Evolutionary conservation across 2,797 vertebrate genomes (phyloP).

Genomic region (Ctenopoma kingsleyae): DNA sequence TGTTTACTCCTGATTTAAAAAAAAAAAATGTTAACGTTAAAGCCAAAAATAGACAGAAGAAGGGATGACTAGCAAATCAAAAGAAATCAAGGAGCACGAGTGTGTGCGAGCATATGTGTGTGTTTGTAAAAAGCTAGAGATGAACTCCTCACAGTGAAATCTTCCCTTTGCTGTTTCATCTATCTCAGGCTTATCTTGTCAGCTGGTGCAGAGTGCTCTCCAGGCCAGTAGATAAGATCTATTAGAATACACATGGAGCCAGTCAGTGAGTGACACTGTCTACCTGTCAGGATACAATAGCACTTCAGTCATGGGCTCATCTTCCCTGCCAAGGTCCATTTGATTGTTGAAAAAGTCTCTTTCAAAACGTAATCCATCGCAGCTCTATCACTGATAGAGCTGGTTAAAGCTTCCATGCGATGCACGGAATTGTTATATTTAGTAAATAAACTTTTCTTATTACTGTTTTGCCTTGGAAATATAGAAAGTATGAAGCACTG

Average conservation of each 20-base stretch:
- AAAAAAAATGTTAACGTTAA: neutral
- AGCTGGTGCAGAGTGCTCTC: slow-evolving; percentile 46
- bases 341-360: slow-evolving; percentile 23
- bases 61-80: neutral
- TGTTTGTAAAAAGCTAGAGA: neutral
- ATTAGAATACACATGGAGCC: slow-evolving; percentile 38
- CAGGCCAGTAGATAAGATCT: slow-evolving; percentile 56
- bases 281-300: slow-evolving; percentile 38
- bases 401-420: neutral
- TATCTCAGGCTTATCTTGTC: slow-evolving; percentile 63
- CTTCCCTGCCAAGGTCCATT: slow-evolving; percentile 7
- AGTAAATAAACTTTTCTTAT: neutral
- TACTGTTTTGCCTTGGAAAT: neutral
- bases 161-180: slow-evolving; percentile 35
- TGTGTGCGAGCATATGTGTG: slow-evolving; percentile 1
- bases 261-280: slow-evolving; percentile 37
- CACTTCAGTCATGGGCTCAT: slow-evolving; percentile 12
- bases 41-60: neutral
- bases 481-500: neutral
- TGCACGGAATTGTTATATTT: neutral
- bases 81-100: neutral
- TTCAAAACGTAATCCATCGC: slow-evolving; percentile 19
- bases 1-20: slow-evolving; percentile 22
- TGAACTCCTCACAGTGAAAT: slow-evolving; percentile 30
- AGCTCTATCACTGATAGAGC: slow-evolving; percentile 8